These are phyloP conservation scores for Heliconius himera DNA, from an alignment of 1,140 invertebrate genomes.

Conservation along the genomic window DNA sequence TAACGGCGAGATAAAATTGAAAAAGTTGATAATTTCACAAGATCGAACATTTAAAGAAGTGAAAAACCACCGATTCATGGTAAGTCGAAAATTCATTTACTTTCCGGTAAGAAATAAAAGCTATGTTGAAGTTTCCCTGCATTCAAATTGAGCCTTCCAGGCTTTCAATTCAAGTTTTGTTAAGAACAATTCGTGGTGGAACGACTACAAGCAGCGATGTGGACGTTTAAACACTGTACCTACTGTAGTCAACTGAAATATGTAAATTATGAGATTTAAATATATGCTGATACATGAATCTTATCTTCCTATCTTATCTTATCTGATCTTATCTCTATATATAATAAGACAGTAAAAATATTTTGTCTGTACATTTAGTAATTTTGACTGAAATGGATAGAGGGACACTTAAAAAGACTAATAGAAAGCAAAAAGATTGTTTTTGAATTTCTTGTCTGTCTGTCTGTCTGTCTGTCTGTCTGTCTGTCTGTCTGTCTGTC, in stretches of 20 bases:
- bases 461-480: too few relatives aligned
- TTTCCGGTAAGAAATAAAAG: slow-evolving; percentile 66
- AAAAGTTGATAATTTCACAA: slow-evolving; percentile 3
- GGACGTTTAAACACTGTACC: not conserved
- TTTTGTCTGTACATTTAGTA: too few relatives aligned
- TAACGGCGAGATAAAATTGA: not conserved
- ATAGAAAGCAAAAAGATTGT: too few relatives aligned
- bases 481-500: too few relatives aligned
- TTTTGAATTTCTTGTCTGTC: too few relatives aligned
- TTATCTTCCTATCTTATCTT: too few relatives aligned
- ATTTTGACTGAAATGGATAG: too few relatives aligned
- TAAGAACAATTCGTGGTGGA: slow-evolving; percentile 45
- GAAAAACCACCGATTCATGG: slow-evolving; percentile 44
- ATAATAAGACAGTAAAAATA: too few relatives aligned
- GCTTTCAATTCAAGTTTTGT: slow-evolving; percentile 70
- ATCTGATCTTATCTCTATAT: too few relatives aligned
- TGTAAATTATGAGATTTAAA: too few relatives aligned
- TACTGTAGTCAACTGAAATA: not conserved
- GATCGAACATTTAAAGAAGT: slow-evolving; percentile 30
- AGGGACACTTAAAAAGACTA: too few relatives aligned
- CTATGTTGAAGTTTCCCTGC: slow-evolving; percentile 63
- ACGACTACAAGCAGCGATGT: slow-evolving; percentile 10
- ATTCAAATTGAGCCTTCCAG: slow-evolving; percentile 69
- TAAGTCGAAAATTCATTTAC: slow-evolving; percentile 68
- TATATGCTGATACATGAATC: too few relatives aligned